Percentiles rank a stretch among this genome's conserved stretches.
Conservation (phyloP, 2,113 vertebrate species). For the Lagopus muta region DNA sequence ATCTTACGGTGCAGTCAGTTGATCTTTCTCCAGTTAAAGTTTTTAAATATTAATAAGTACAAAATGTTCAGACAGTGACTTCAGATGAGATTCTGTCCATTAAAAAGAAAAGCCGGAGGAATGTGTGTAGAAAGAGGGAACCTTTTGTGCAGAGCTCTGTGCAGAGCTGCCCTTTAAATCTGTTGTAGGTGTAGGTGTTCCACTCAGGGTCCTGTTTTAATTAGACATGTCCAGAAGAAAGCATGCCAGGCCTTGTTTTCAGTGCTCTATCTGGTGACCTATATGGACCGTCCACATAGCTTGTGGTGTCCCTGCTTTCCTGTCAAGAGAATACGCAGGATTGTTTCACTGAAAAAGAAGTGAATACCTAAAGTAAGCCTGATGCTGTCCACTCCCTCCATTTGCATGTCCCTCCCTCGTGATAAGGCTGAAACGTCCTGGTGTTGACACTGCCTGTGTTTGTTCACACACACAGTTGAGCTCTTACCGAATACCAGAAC, state of each 20-base stretch:
- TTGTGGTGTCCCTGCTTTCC: neutral
- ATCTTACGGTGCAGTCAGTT: neutral
- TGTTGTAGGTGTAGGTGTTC: neutral
- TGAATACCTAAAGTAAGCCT: neutral
- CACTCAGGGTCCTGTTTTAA: neutral
- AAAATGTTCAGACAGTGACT: constrained; percentile 40
- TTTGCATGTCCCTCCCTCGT: neutral
- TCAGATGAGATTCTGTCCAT: neutral
- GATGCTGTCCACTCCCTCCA: neutral
- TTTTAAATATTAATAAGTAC: constrained; percentile 67
- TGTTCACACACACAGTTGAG: neutral
- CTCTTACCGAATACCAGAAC: neutral
- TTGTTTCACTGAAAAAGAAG: neutral
- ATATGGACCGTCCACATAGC: neutral
- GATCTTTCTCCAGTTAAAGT: constrained; percentile 18
- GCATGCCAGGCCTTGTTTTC: neutral
- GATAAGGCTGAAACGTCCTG: neutral
- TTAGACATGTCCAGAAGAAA: neutral
- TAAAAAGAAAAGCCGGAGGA: neutral
- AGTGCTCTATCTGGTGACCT: neutral
- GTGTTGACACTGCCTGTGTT: neutral
- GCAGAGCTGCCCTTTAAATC: neutral
- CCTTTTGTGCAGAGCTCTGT: neutral
- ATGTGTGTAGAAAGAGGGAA: neutral
- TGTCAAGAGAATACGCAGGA: neutral